Base-by-base conservation (phyloP, 2,113 vertebrate genomes). In the Chlorodrepanis virens region DNA sequence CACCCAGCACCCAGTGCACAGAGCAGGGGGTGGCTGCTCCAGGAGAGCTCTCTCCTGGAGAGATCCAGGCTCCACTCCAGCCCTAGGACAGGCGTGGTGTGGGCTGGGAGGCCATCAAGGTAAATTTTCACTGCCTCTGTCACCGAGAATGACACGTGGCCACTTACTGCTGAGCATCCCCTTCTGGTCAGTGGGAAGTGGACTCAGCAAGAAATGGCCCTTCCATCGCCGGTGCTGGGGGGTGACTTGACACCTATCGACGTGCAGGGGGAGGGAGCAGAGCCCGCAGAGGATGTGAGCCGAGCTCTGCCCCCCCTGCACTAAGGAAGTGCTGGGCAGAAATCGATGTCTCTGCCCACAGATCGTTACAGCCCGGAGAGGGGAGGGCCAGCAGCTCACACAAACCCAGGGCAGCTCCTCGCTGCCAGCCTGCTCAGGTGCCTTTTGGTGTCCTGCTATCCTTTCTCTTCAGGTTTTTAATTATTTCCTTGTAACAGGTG, bases 401-500 rank as follows among this genome's bases (percentile, higher is more conserved):
- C 7, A 1, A 23, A 14, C 23, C 83, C 65, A 0, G 25, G 2
- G 5, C 45, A 5, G 71, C 72, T 86, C 81, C 90, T 65, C 5
- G 8, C 63, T 81, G 83, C 86, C 89, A 50, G 0, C 83, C 93
- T 3, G 13, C 88, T 78, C 49, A 0, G 35, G 8, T 83, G 92
- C 68, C 89, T 96, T 90, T 83, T 6, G 3, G 31, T 79, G 75
- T 88, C 93, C 85, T 50, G 19, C 85, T 88, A 57, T 27, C 87
- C 89, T 91, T 91, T 37, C 78, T 75, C 79, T 77, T 93, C 83
- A 59, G 79, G 35, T 90, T 97, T 92, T 92, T 88, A 90, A 83
- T 96, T 92, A 87, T 77, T 37, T 65, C 53, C 69, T 17, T n/a
- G 12, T 67, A 96, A 94, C 96, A 95, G 88, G 96, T 92, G 83